These are phyloP conservation scores for Catajapyx aquilonaris DNA, from an alignment of 1,140 invertebrate genomes.

Conservation along the genomic window DNA sequence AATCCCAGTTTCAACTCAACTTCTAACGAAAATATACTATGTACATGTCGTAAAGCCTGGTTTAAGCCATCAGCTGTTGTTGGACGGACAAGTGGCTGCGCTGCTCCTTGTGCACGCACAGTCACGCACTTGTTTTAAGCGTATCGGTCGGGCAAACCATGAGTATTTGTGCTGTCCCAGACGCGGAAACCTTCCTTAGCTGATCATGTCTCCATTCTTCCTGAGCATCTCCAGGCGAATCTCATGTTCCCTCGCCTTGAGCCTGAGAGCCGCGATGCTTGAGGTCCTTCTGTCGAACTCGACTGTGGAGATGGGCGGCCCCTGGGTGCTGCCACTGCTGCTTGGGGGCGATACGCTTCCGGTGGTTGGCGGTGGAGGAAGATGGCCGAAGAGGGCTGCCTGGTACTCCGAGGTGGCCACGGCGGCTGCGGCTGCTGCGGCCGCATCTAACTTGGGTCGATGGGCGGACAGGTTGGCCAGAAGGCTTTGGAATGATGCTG, in stretches of 20 bases:
- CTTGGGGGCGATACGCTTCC: conserved; percentile 17
- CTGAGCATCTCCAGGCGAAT: conserved; percentile 59
- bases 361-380: conserved; percentile 7
- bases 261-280: conserved; percentile 68
- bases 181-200: too few species aligned
- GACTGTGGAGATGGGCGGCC: neutral
- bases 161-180: too few species aligned
- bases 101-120: too few species aligned
- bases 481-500: conserved; percentile 59
- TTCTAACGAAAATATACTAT: too few species aligned
- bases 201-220: conserved; percentile 60
- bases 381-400: conserved; percentile 8
- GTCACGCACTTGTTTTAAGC: too few species aligned
- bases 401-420: conserved; percentile 8
- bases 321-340: conserved; percentile 26
- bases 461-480: conserved; percentile 54
- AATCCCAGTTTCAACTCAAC: too few species aligned
- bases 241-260: conserved; percentile 83
- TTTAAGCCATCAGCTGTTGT: too few species aligned
- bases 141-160: too few species aligned
- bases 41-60: too few species aligned
- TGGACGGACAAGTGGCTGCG: too few species aligned
- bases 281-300: conserved; percentile 58
- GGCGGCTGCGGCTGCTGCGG: conserved; percentile 9
- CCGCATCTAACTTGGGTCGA: conserved; percentile 26